Evolutionary conservation across 2,113 vertebrate genomes (phyloP).

Genomic region (Oenanthe oenanthe): DNA sequence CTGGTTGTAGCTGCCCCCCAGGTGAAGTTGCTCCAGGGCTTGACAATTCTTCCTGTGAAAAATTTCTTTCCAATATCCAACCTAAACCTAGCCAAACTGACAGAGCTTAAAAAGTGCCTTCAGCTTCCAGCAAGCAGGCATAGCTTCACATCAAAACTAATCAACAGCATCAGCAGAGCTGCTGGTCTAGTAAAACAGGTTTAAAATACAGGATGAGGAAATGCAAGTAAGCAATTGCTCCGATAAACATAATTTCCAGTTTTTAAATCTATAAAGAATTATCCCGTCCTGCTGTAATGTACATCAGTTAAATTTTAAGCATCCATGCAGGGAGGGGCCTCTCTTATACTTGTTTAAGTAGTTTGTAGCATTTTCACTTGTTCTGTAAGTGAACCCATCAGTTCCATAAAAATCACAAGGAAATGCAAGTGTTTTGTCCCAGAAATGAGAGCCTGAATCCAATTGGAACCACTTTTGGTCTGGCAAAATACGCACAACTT

Average conservation of each 20-base stretch:
- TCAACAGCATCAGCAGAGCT: not conserved
- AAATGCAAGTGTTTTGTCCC: not conserved
- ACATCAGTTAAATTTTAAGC: not conserved
- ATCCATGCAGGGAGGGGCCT: not conserved
- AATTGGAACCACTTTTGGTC: not conserved
- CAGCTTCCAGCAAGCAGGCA: not conserved
- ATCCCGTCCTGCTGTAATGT: not conserved
- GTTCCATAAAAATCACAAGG: not conserved
- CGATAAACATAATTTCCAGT: not conserved
- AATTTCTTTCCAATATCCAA: not conserved
- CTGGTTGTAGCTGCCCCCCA: not conserved
- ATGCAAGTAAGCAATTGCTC: not conserved
- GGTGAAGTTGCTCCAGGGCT: not conserved
- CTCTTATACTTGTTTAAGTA: not conserved
- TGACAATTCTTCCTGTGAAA: not conserved
- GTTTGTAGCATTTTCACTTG: not conserved
- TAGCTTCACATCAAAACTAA: not conserved
- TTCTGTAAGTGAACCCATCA: not conserved
- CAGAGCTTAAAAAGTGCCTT: not conserved
- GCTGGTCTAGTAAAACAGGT: not conserved
- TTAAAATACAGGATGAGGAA: not conserved
- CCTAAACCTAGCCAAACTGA: not conserved
- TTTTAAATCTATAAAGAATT: not conserved
- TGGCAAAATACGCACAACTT: not conserved
- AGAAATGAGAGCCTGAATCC: not conserved